Base-by-base conservation (phyloP, 1,140 invertebrate genomes). In the Holcopasites calliopsidis region DNA sequence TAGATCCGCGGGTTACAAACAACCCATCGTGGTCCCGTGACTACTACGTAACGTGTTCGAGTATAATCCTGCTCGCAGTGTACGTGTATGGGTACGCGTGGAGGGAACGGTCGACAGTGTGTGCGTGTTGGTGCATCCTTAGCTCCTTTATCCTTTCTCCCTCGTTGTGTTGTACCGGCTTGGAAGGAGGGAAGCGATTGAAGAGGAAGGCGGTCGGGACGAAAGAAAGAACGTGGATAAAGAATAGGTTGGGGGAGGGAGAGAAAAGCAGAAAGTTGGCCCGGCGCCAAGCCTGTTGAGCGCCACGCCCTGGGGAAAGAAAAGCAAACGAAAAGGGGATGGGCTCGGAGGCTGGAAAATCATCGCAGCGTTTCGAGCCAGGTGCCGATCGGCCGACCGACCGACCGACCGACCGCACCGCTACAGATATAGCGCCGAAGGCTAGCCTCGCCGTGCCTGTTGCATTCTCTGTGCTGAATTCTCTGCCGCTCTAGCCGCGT, bases 231-330 rank as follows among this genome's bases (percentile, higher is more conserved):
- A 57, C n/a, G 21, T 3, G 10, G 28, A 3, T 8, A 5, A 11
- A 35, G 52, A 66, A 18, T 10, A 3, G 26, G 44, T 35, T 44
- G 38, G 52, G 66, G 44, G 38, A 73, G 57, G 52, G 38, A 58
- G 57, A 76, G 58, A 68, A 55, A 64, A 60, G 65, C 58, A 76
- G 73, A 72, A 78, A 72, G 65, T 76, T 88, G 86, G 86, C 83
- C 40, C 40, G 23, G 16, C 58, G 85, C 88, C 88, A 89, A 83
- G 86, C 85, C 86, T 88, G 87, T 89, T 89, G 88, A 89, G 81
- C 84, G 82, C 86, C 85, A 88, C 86, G 86, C 87, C 87, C 87
- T 84, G 78, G 68, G 73, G 80, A 79, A 82, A 80, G 76, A 82
- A 84, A 80, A 80, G 75, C 72, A 82, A 79, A 69, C 47, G 47